Percentiles rank a stretch among this genome's conserved stretches.
These are phyloP conservation scores for Eolophus roseicapilla DNA, from an alignment of 2,113 vertebrate genomes.

Conservation along the genomic window DNA sequence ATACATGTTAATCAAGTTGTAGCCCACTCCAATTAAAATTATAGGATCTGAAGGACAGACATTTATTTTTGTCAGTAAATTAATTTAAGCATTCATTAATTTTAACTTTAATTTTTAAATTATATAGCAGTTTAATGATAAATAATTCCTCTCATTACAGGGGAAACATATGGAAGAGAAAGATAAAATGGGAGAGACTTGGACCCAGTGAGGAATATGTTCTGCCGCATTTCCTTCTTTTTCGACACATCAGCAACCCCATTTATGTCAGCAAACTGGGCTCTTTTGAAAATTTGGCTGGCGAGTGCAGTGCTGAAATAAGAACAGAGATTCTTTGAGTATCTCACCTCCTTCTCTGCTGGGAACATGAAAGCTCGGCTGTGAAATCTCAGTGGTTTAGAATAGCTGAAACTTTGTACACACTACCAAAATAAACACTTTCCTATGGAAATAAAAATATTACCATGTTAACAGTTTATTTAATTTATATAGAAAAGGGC, in stretches of 20 bases:
- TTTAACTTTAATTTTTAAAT: slow-evolving; percentile 49
- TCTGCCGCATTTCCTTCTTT: background rate
- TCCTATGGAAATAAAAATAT: background rate
- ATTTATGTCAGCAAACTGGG: slow-evolving; percentile 45
- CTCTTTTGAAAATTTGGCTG: slow-evolving; percentile 23
- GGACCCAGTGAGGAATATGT: background rate
- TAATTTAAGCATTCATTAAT: slow-evolving; percentile 50
- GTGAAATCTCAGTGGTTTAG: slow-evolving; percentile 27
- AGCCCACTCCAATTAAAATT: slow-evolving; percentile 51
- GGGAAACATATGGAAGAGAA: slow-evolving; percentile 49
- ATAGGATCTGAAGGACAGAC: slow-evolving; percentile 30
- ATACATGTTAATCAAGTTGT: slow-evolving; percentile 50
- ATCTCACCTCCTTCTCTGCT: slow-evolving; percentile 51
- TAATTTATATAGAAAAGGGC: background rate
- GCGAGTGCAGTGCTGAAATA: slow-evolving; percentile 16
- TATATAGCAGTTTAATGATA: slow-evolving; percentile 51
- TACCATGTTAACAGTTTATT: background rate
- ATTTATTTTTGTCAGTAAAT: slow-evolving; percentile 64
- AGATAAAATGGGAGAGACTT: slow-evolving; percentile 45
- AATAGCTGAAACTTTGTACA: slow-evolving; percentile 13
- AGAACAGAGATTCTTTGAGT: slow-evolving; percentile 51
- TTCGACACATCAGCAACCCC: background rate
- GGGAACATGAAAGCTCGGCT: slow-evolving; percentile 40
- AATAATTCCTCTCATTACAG: slow-evolving; percentile 60
- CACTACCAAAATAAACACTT: slow-evolving; percentile 41